Percentiles rank a stretch among this genome's conserved stretches.
Evolutionary conservation across 2,113 vertebrate species (phyloP).

Genomic region (Psilopogon haemacephalus): DNA sequence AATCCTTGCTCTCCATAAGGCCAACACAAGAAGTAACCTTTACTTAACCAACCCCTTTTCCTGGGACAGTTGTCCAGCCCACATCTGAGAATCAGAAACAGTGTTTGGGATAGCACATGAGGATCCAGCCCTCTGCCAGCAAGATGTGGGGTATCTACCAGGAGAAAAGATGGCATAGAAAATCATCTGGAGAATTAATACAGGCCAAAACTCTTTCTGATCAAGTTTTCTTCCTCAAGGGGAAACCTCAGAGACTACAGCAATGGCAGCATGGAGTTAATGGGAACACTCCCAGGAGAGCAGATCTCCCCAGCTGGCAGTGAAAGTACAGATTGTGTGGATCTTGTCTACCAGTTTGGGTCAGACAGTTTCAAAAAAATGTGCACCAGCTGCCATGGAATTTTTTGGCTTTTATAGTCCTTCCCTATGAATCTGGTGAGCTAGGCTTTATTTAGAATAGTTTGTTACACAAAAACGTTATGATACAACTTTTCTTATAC

Average conservation of each 20-base stretch:
- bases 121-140: background rate
- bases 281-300: background rate
- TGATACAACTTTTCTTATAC: background rate
- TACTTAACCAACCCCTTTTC: background rate
- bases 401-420: background rate
- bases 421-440: background rate
- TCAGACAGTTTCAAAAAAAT: background rate
- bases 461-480: background rate
- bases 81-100: background rate
- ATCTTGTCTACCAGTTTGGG: background rate
- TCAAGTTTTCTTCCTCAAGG: background rate
- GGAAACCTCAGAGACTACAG: background rate
- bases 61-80: background rate
- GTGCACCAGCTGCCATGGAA: accelerated
- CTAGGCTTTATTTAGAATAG: background rate
- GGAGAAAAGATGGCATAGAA: background rate
- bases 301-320: background rate
- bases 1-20: background rate
- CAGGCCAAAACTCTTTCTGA: background rate
- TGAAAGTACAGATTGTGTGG: background rate
- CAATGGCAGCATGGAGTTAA: background rate
- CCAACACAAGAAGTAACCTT: background rate
- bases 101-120: background rate
- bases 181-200: background rate
- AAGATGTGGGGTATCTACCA: accelerated